These are phyloP conservation scores for Danaus chrysippus DNA, from an alignment of 2,888 invertebrate species.

Conservation along the genomic window DNA sequence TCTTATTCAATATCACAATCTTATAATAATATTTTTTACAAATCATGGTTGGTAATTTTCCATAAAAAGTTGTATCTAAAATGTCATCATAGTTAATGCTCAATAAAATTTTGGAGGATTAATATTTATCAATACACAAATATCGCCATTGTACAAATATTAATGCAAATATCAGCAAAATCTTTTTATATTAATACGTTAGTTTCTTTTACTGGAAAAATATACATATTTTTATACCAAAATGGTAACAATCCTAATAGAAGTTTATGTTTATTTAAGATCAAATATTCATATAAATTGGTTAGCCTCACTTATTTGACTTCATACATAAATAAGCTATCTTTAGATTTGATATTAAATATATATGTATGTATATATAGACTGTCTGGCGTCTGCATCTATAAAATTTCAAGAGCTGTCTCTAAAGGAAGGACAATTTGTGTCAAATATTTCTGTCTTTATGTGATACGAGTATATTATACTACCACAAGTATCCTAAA, in stretches of 20 bases:
- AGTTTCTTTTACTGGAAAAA: background rate
- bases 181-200: too few relatives aligned
- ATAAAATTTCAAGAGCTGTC: background rate
- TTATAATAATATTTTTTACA: too few relatives aligned
- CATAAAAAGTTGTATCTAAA: too few relatives aligned
- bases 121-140: too few relatives aligned
- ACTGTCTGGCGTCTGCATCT: conserved; percentile 2
- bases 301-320: background rate
- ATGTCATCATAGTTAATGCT: too few relatives aligned
- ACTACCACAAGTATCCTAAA: background rate
- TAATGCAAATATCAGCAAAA: too few relatives aligned
- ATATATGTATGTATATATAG: background rate
- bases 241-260: too few relatives aligned
- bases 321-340: conserved; percentile 1
- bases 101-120: too few relatives aligned
- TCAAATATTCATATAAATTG: conserved; percentile 2
- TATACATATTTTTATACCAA: background rate
- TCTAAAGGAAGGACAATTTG: background rate
- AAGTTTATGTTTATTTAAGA: background rate
- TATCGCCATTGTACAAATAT: too few relatives aligned
- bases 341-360: conserved; percentile 1
- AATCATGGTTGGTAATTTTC: too few relatives aligned
- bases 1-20: too few relatives aligned
- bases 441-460: background rate
- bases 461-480: background rate